A percentile compares a stretch with the other conserved stretches of the same genome.
Conservation (phyloP, 2,113 vertebrate genomes). For the Suncus etruscus region DNA sequence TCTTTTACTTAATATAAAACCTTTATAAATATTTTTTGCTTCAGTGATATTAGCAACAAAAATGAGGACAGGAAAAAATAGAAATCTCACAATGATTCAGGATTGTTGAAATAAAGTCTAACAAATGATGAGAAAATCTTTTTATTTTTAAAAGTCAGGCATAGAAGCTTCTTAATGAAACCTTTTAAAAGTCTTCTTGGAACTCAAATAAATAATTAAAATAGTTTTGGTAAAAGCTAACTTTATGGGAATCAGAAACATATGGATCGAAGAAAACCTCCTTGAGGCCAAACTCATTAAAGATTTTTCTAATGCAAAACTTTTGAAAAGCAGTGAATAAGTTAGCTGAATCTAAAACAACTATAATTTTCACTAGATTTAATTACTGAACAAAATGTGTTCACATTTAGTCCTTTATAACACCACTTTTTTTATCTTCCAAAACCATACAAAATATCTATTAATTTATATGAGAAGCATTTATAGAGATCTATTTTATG, state of each 20-base stretch:
- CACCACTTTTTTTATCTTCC: neutral
- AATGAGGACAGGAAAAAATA: neutral
- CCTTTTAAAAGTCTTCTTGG: conserved; percentile 42
- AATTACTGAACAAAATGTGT: conserved; percentile 64
- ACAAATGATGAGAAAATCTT: conserved; percentile 17
- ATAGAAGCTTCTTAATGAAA: conserved; percentile 56
- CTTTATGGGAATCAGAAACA: conserved; percentile 75
- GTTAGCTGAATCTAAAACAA: conserved; percentile 59
- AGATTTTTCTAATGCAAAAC: conserved; percentile 74
- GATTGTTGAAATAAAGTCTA: neutral
- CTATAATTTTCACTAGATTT: conserved; percentile 59
- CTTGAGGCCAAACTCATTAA: conserved; percentile 79
- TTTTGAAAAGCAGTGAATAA: conserved; percentile 67
- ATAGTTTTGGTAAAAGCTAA: conserved; percentile 70
- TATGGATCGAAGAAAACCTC: conserved; percentile 71
- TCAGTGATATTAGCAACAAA: neutral
- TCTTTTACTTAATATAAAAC: neutral
- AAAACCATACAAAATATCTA: conserved; percentile 34
- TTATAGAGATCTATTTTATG: conserved; percentile 26
- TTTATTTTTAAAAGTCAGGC: conserved; percentile 50
- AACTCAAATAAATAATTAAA: conserved; percentile 77
- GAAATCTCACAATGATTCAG: neutral
- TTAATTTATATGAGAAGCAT: conserved; percentile 39
- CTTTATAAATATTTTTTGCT: neutral
- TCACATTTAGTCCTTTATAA: conserved; percentile 12